Evolutionary conservation across 2,888 invertebrate genomes (phyloP).

Genomic region (Cynaeus angustus): DNA sequence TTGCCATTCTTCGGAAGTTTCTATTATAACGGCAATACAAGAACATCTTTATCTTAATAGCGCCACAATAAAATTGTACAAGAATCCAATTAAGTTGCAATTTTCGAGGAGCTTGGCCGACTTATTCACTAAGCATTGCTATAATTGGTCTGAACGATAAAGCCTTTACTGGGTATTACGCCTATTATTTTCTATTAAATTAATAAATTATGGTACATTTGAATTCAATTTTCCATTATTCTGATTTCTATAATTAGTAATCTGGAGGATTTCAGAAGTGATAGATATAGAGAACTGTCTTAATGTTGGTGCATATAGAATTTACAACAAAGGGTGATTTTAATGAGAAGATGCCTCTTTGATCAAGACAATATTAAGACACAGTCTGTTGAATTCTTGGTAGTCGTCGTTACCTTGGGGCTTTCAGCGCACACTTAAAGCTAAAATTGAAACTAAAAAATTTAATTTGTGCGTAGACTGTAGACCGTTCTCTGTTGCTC

Average conservation of each 20-base stretch:
- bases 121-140: too few species aligned
- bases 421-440: constrained; percentile 9
- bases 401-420: constrained; percentile 6
- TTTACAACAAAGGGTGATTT: constrained; percentile 37
- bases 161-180: constrained; percentile 41
- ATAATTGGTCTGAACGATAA: constrained; percentile 66
- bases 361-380: constrained; percentile 41
- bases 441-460: constrained; percentile 25
- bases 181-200: constrained; percentile 24
- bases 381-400: constrained; percentile 34
- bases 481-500: not conserved
- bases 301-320: constrained; percentile 15
- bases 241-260: constrained; percentile 32
- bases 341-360: constrained; percentile 37
- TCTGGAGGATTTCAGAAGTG: constrained; percentile 11
- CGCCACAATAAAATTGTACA: constrained; percentile 64
- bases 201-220: constrained; percentile 30
- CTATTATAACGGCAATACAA: constrained; percentile 56
- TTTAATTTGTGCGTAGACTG: constrained; percentile 6
- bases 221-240: constrained; percentile 16
- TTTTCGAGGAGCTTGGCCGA: constrained; percentile 62
- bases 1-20: not conserved
- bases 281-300: constrained; percentile 18
- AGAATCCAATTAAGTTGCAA: constrained; percentile 66
- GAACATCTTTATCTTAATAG: constrained; percentile 62